Base-by-base conservation (phyloP, 2,888 invertebrate genomes). In the Dyspetes luteomarginatus region DNA sequence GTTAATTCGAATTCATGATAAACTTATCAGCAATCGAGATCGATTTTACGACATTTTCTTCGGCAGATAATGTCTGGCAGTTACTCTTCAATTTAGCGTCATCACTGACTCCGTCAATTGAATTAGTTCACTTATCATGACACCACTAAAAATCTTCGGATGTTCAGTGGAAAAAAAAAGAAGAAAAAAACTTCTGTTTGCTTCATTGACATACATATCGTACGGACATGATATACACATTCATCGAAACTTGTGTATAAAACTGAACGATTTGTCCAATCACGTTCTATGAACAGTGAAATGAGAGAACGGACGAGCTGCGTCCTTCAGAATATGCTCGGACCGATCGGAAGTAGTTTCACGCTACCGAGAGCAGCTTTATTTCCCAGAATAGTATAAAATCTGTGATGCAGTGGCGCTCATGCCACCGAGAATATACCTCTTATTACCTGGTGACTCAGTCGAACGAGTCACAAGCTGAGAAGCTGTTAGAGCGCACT, bases 291-390 rank as follows among this genome's bases (percentile, higher is more conserved):
- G 17, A 62, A 41, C 41, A 30, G 58, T 45, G 30, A 67, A 36
- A 12, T 12, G 28, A 69, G 55, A 24, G 24, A 76, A 62, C 72
- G 76, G 76, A 81, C 41, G 64, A 2, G 30, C 48, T 7, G 41
- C 72, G 72, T 68, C 76, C 76, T 81, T 81, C 76, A 58, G 26
- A 71, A 75, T 36, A 24, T n/a, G 60, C 64, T 52, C 58, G 58
- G 12, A 43, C 56, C 76, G 68, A 73, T 81, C 75, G 81, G 82
- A 82, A 82, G 72, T 82, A 43, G 78, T 74, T 80, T 80, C 77
- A 80, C 82, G 69, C 69, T 71, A 36, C 58, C 60, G 60, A 58
- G 71, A 75, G 62, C 76, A 73, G 72, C 60, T 72, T 64, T 68
- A 65, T 76, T 76, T 76, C 56, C 71, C 80, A 55, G 58, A 65